A percentile compares a stretch with the other conserved stretches of the same genome.
phyloP scores from a whole-genome alignment of 2,888 invertebrate species.

The Seira musarum region DNA sequence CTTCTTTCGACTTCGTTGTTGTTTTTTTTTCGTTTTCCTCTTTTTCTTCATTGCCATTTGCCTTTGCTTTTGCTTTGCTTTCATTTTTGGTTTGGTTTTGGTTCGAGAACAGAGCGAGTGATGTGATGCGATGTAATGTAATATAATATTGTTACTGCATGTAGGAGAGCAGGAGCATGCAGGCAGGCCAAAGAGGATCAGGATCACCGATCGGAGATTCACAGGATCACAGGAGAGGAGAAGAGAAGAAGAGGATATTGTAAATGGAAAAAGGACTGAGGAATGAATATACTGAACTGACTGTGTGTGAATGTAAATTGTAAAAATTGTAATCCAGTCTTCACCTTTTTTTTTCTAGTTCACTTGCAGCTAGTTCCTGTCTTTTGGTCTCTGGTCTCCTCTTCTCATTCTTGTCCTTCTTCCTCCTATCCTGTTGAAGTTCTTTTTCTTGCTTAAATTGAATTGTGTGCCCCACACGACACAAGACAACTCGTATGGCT shows the following conservation, averaged over 20 bases:
- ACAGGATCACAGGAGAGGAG: slow-evolving; percentile 8
- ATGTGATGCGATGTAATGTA: neutral
- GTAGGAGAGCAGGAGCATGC: neutral
- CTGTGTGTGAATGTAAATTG: too few species aligned
- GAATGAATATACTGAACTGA: too few species aligned
- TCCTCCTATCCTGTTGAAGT: slow-evolving; percentile 16
- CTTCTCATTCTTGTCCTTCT: too few species aligned
- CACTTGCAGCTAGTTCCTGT: slow-evolving; percentile 14
- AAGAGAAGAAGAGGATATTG: too few species aligned
- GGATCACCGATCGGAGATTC: neutral
- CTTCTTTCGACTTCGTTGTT: too few species aligned
- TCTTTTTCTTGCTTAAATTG: too few species aligned
- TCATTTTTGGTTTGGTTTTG: slow-evolving; percentile 4
- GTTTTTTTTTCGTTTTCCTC: too few species aligned
- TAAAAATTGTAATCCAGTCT: slow-evolving; percentile 19
- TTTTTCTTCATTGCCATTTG: too few species aligned
- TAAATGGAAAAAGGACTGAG: too few species aligned
- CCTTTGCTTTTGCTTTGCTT: slow-evolving; percentile 10
- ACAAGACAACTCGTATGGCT: neutral
- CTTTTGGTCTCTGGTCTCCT: too few species aligned
- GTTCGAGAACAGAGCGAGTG: neutral
- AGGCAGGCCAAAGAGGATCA: neutral
- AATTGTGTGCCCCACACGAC: slow-evolving; percentile 9
- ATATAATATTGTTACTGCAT: neutral
- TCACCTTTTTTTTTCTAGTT: slow-evolving; percentile 1